Evolutionary conservation across 2,797 vertebrate genomes (phyloP).

Genomic region (Orientallactaga sibirica): DNA sequence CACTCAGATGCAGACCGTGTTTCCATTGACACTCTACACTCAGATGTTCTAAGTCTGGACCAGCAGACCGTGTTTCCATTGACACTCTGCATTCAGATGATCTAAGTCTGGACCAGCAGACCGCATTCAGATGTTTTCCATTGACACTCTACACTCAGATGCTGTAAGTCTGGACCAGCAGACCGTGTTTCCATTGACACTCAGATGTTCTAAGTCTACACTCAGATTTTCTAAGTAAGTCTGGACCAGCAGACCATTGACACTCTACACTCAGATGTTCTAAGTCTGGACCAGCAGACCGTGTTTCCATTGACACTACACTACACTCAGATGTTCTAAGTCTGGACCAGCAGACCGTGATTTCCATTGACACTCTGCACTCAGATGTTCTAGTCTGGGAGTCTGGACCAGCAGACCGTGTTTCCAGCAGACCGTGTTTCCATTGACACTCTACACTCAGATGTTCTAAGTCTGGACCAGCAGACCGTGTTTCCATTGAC

Average conservation of each 20-base stretch:
- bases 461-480: background rate
- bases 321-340: slow-evolving; percentile 6
- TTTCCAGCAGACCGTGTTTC: background rate
- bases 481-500: background rate
- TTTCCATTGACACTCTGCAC: background rate
- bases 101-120: no score
- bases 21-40: background rate
- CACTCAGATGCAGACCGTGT: no score
- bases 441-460: background rate
- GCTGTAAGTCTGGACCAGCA: background rate
- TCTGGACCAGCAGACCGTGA: no score
- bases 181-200: background rate
- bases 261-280: slow-evolving; percentile 1
- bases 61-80: background rate
- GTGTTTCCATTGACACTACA: background rate
- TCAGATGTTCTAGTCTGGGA: slow-evolving; percentile 24
- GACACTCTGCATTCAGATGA: slow-evolving; percentile 18
- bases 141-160: background rate
- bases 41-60: background rate
- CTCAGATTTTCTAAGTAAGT: background rate
- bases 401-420: background rate
- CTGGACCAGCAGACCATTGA: no score
- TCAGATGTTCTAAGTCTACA: no score
- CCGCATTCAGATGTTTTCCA: no score
- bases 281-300: background rate